A percentile compares a stretch with the other conserved stretches of the same genome.
Conservation (phyloP, 1,140 invertebrate species). For the Parapsyche elsis region DNA sequence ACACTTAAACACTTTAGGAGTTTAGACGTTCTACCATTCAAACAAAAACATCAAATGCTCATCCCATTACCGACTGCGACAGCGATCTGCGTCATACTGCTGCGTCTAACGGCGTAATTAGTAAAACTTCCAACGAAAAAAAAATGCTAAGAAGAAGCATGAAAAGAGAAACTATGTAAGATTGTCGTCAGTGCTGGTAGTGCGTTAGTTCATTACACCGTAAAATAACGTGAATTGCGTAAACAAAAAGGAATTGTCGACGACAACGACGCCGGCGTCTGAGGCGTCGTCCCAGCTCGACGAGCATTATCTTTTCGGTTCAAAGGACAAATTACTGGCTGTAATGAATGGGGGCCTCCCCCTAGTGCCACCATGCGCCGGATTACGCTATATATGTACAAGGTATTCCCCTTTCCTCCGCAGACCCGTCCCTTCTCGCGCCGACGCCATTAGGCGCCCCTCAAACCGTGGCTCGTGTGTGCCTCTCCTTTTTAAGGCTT, state of each 20-base stretch:
- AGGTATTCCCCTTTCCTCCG: background rate
- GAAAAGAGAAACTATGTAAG: background rate
- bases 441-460: too few species aligned
- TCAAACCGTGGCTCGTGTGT: too few species aligned
- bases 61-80: too few species aligned
- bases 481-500: background rate
- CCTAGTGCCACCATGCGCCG: background rate
- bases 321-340: conserved; percentile 46
- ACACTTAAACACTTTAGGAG: too few species aligned
- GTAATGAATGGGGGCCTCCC: conserved; percentile 40
- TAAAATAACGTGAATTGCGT: conserved; percentile 36
- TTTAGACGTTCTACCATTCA: too few species aligned
- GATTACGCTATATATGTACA: too few species aligned
- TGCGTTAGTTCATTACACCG: conserved; percentile 37
- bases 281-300: conserved; percentile 12
- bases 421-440: background rate
- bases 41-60: too few species aligned
- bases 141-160: background rate
- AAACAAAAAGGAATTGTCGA: conserved; percentile 44
- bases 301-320: conserved; percentile 47
- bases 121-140: background rate
- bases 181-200: background rate
- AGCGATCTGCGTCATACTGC: too few species aligned
- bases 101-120: too few species aligned
- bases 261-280: background rate